A percentile compares a stretch with the other conserved stretches of the same genome.
Conservation (phyloP, 2,888 invertebrate species). For the Smittia sp. region DNA sequence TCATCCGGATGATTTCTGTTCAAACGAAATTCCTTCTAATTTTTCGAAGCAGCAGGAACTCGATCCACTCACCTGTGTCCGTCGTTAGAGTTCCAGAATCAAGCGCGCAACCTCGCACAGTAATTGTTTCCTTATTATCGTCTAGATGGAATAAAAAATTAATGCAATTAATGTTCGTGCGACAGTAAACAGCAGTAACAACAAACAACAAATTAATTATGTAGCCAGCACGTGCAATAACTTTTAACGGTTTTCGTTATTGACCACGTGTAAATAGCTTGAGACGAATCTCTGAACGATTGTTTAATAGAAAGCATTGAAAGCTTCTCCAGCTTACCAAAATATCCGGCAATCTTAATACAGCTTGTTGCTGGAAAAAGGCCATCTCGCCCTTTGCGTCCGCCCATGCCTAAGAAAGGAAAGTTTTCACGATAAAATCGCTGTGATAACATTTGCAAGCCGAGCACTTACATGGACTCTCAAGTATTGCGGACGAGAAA, state of each 20-base stretch:
- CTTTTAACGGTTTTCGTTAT: not conserved
- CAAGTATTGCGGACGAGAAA: conserved; percentile 75
- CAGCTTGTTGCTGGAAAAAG: conserved; percentile 93
- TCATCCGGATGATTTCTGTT: conserved; percentile 86
- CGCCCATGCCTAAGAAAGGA: conserved; percentile 63
- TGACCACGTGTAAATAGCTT: too few species aligned
- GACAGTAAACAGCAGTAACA: too few species aligned
- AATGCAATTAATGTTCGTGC: too few species aligned
- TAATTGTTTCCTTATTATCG: conserved; percentile 75
- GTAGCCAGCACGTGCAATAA: not conserved
- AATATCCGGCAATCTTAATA: conserved; percentile 88
- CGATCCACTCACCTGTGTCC: conserved; percentile 61
- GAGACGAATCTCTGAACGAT: not conserved
- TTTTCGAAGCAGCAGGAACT: too few species aligned
- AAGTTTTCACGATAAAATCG: too few species aligned
- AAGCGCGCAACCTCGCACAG: conserved; percentile 89
- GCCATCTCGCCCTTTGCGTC: conserved; percentile 87
- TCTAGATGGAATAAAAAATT: conserved; percentile 55
- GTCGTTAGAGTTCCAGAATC: conserved; percentile 94
- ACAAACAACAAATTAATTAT: too few species aligned
- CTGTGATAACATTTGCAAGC: too few species aligned
- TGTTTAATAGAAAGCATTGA: too few species aligned
- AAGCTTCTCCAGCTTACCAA: too few species aligned
- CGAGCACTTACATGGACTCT: conserved; percentile 68
- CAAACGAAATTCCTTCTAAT: too few species aligned